Evolutionary conservation across 2,888 invertebrate genomes (phyloP), one percentile per base, ranked within the genome.

Genomic region (Leptopilina myrica): DNA sequence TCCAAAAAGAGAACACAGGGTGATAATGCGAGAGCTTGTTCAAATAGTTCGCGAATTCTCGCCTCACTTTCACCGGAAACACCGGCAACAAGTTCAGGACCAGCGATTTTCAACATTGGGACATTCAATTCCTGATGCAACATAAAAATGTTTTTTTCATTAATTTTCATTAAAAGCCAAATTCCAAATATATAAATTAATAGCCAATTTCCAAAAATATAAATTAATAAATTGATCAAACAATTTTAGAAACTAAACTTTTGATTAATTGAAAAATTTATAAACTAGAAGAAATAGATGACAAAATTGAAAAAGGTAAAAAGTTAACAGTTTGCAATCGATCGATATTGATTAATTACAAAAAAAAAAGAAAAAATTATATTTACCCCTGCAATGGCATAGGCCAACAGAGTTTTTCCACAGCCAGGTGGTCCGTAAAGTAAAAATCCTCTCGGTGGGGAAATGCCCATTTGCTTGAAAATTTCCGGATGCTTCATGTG

Each of bases 391-490:
- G 97, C 96, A 86, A 97, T 96, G 2, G 97, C 96, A 89, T 96
- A 93, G 0, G 97, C 97, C 80, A 97, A 88, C 78, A 97, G 92
- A 4, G 96, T 96, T 92, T 97, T 97, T 0, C 99, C 99, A 90
- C 98, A 98, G 0, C 99, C 99, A 0, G 99, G 98, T 0, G 99
- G 99, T 0, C 99, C 99, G 91, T 99, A 98, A 69, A 99, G 93
- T 76, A 99, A 92, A 87, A 99, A 96, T 43, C 98, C 99, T 88
- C 97, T 94, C 0, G 98, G 97, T 62, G 98, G 96, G 83, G 96
- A 95, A 77, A 98, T 95, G 1, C 98, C 98, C 82, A 98, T 93
- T 84, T 95, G 94, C 80, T 93, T 93, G 91, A 97, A 98, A n/a
- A 98, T 95, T 91, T 98, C 97, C 2, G 98, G 97, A 88, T 98